Evolutionary conservation across 2,113 vertebrate genomes (phyloP), one percentile per base, ranked within the genome.

Genomic region (Barnardius zonarius): DNA sequence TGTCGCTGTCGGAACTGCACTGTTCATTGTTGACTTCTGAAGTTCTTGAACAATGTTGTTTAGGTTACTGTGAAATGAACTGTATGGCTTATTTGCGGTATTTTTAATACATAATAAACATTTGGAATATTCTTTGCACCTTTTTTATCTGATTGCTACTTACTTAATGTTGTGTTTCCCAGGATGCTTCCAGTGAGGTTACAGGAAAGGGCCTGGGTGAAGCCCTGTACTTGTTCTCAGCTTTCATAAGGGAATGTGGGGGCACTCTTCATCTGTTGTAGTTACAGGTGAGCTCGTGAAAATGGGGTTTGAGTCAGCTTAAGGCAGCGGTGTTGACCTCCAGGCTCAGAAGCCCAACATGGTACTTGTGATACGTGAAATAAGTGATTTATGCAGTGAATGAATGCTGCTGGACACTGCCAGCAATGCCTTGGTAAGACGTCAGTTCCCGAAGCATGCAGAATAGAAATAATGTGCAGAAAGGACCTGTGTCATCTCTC

Each of bases 71-170:
- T 98, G 98, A 98, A 98, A 98, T 93, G 91, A 96, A 97, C 90
- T 96, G 96, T 98, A 97, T 95, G 97, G 97, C 96, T 97, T 97
- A 96, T 96, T 97, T 96, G 97, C 97, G 59, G 91, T 98, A 97
- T 97, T 97, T 98, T 98, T 98, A 98, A 98, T 98, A 97, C 97
- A 96, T 98, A 98, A 98, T 98, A 98, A 98, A 98, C 91, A 96
- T 96, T 97, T 95, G 93, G 97, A 98, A 96, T 97, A 98, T 97
- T 98, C 96, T 97, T 97, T 97, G n/a, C 88, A 95, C 37, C 37
- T 95, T 92, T 92, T 68, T 63, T 93, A 80, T 51, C 59, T 91
- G 35, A 28, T 93, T 87, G 44, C 67, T 86, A 43, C 41, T 95
- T 86, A 43, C 41, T 95, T 92, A n/a, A 28, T 7, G 1, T 31